A percentile compares a stretch with the other conserved stretches of the same genome.
phyloP scores from a whole-genome alignment of 2,888 invertebrate genomes.

The Thecocarcelia acutangulata region DNA sequence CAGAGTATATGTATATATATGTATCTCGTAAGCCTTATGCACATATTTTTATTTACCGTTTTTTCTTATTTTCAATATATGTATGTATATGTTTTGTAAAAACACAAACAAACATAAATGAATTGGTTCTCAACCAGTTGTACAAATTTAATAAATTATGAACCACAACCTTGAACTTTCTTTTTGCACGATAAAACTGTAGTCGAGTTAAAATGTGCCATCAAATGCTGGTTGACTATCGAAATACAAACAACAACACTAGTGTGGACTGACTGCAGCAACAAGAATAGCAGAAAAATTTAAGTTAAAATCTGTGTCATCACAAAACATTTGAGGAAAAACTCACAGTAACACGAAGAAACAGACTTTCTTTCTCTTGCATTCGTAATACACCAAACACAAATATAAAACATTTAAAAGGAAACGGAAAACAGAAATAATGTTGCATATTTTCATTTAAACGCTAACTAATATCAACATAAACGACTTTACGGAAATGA shows the following conservation, averaged over 20 bases:
- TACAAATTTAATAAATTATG: conserved; percentile 52
- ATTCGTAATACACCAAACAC: background rate
- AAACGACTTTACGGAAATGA: conserved; percentile 18
- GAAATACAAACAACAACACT: conserved; percentile 8
- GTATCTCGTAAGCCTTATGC: too few species aligned
- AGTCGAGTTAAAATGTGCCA: conserved; percentile 49
- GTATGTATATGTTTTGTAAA: background rate
- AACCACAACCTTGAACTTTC: conserved; percentile 60
- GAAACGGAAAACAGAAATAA: conserved; percentile 43
- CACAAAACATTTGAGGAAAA: conserved; percentile 49
- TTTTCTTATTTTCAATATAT: too few species aligned
- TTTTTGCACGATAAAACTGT: conserved; percentile 47
- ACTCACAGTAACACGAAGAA: conserved; percentile 1
- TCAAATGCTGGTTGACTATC: conserved; percentile 29
- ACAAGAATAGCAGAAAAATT: conserved; percentile 1
- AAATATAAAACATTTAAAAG: conserved; percentile 4
- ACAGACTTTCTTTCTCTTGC: background rate
- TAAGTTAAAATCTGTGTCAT: conserved; percentile 58
- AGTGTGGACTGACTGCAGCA: background rate
- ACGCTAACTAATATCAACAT: background rate
- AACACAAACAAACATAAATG: background rate
- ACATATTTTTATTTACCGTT: too few species aligned
- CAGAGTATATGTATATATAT: too few species aligned
- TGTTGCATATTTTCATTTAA: background rate
- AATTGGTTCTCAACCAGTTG: conserved; percentile 17